phyloP scores from a whole-genome alignment of 2,113 vertebrate genomes.

The Calidris pugnax region DNA sequence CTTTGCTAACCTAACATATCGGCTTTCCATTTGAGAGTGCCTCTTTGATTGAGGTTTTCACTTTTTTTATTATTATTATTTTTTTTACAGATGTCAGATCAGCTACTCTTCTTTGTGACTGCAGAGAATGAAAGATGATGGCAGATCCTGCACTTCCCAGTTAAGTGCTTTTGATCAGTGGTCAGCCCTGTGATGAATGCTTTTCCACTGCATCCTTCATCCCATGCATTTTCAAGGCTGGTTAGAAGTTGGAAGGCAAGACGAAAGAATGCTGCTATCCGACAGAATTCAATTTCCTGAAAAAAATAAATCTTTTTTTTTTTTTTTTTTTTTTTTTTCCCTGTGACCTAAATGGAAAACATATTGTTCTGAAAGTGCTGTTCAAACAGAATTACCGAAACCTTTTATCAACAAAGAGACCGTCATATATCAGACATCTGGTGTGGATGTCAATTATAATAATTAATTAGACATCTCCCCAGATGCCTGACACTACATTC shows the following conservation, averaged over 20 bases:
- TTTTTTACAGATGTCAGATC: background rate
- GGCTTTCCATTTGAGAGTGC: background rate
- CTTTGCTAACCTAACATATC: background rate
- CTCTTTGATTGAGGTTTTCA: background rate
- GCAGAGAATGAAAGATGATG: background rate
- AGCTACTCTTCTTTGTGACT: slow-evolving; percentile 10
- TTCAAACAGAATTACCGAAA: slow-evolving; percentile 65
- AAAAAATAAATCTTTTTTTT: background rate
- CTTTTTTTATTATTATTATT: slow-evolving; percentile 10
- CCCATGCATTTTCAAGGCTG: slow-evolving; percentile 35
- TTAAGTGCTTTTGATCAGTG: slow-evolving; percentile 43
- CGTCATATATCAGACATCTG: slow-evolving; percentile 60
- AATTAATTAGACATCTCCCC: slow-evolving; percentile 73
- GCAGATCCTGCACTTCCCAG: slow-evolving; percentile 10
- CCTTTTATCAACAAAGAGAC: slow-evolving; percentile 68
- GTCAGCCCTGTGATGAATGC: slow-evolving; percentile 19
- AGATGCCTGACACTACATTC: slow-evolving; percentile 68
- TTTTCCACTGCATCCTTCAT: slow-evolving; percentile 27
- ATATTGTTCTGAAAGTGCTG: slow-evolving; percentile 68
- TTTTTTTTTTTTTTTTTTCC: background rate
- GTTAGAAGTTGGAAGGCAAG: slow-evolving; percentile 37
- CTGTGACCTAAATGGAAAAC: slow-evolving; percentile 66
- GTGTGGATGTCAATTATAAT: slow-evolving; percentile 72
- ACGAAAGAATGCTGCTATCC: background rate
- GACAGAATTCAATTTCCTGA: slow-evolving; percentile 39